phyloP scores from a whole-genome alignment of 1,140 invertebrate genomes.

The Mamestra configurata region DNA sequence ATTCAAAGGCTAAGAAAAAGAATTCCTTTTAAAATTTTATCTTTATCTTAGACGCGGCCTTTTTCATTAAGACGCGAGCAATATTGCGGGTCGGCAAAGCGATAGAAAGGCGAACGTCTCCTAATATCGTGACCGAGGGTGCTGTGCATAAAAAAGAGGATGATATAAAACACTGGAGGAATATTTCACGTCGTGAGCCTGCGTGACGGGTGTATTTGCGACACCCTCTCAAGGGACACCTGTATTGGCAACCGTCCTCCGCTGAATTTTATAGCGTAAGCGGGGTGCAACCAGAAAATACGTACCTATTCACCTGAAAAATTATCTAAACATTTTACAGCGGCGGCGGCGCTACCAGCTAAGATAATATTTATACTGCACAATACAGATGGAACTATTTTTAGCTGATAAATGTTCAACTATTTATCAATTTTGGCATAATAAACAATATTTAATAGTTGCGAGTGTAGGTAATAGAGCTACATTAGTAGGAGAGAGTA shows the following conservation, averaged over 20 bases:
- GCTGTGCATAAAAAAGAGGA: slow-evolving; percentile 54
- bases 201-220: slow-evolving; percentile 56
- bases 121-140: slow-evolving; percentile 38
- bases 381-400: slow-evolving; percentile 3
- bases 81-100: slow-evolving; percentile 38
- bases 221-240: slow-evolving; percentile 46
- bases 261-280: slow-evolving; percentile 32
- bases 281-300: slow-evolving; percentile 27
- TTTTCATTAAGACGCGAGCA: slow-evolving; percentile 39
- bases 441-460: slow-evolving; percentile 7
- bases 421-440: not conserved
- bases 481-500: too few species aligned
- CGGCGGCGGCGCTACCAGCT: not conserved
- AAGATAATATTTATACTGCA: slow-evolving; percentile 12
- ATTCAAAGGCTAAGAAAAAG: slow-evolving; percentile 33
- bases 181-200: slow-evolving; percentile 57
- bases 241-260: slow-evolving; percentile 36
- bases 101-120: slow-evolving; percentile 18
- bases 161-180: slow-evolving; percentile 59
- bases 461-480: too few species aligned
- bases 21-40: slow-evolving; percentile 37
- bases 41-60: slow-evolving; percentile 39
- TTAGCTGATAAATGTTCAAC: slow-evolving; percentile 9
- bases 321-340: slow-evolving; percentile 25
- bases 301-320: slow-evolving; percentile 16